Base-by-base conservation (phyloP, 2,113 vertebrate genomes). In the Ahaetulla prasina region DNA sequence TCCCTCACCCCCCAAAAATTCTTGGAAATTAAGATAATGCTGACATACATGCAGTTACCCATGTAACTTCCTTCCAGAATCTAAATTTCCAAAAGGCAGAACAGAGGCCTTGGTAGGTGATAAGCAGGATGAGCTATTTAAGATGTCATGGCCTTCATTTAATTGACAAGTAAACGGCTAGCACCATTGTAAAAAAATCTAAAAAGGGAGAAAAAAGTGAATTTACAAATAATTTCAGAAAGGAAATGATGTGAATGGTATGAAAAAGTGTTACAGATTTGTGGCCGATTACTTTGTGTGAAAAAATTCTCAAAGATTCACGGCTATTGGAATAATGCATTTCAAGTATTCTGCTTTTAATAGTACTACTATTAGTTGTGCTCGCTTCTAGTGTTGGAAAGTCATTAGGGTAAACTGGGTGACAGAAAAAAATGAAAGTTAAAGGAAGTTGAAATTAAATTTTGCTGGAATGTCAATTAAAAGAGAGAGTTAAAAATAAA, bases 341-440 rank as follows among this genome's bases (percentile, higher is more conserved):
- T 45, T 0, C 92, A 91, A 91, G 39, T 18, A 91, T 8, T 6
- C 87, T 8, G 92, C 50, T 89, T 27, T 43, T 95, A 92, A 95
- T 92, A 74, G 89, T 88, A 89, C 91, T 7, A 52, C 88, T 92
- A 55, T 14, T 93, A 63, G 60, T 93, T 91, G 92, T 25, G 74
- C 4, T 80, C 35, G 8, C 20, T 43, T 80, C 35, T 43, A 43
- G 74, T 23, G 8, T 43, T 80, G 74, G n/a, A 10, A 80, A 80
- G 22, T 85, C 92, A 86, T 30, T 92, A 45, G 57, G 68, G 89
- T 93, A 93, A 88, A 91, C n/a, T 87, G 74, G 63, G 23, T 86
- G 0, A 4, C 30, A 57, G 74, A 43, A 43, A 80, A 53, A 80
- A 80, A 80, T 9, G 74, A 80, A 43, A 22, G 74, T 80, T 39